Evolutionary conservation across 2,888 invertebrate genomes (phyloP), one percentile per base, ranked within the genome.

Genomic region (Machimus rusticus): DNA sequence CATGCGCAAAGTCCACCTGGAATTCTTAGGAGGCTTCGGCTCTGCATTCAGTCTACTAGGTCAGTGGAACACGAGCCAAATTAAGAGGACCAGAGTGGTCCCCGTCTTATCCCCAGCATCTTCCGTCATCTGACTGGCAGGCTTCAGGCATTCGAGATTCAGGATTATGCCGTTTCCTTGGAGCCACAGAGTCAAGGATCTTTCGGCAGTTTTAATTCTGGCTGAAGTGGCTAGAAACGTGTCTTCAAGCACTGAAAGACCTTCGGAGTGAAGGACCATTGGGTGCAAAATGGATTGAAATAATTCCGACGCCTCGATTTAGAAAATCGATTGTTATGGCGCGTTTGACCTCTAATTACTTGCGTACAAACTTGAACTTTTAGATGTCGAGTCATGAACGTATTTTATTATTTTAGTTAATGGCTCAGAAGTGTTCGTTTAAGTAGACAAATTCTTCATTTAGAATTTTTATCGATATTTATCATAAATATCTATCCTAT

Each of bases 301-400:
- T 51, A 51, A 51, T 51, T 51, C n/a, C 46, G 46, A n/a, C 46
- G 12, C 46, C 16, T 74, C 4, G 23, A 1, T 12, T 19, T 5
- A 28, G 74, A 74, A 78, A 78, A 78, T 78, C 43, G 78, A 81
- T 81, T 34, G 12, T 81, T 46, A 31, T 81, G 46, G 31, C 51
- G 81, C 14, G 28, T 81, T 81, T 51, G 46, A 81, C 51, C 46
- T 81, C 34, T 81, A 51, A 51, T 31, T 81, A 28, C 14, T 51
- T 51, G 78, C 5, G 51, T 51, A 51, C 5, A 51, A 51, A n/a
- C 51, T 51, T 51, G 51, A 19, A 51, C 34, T 34, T 16, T n/a
- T 43, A 46, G 51, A 51, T 51, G n/a, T 16, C 16, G n/a, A 51
- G 51, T 51, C 51, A n/a, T 16, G 51, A n/a, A 51, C 51, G 16